Conservation (phyloP, 2,888 invertebrate species). For the Schrankia costaestrigalis region DNA sequence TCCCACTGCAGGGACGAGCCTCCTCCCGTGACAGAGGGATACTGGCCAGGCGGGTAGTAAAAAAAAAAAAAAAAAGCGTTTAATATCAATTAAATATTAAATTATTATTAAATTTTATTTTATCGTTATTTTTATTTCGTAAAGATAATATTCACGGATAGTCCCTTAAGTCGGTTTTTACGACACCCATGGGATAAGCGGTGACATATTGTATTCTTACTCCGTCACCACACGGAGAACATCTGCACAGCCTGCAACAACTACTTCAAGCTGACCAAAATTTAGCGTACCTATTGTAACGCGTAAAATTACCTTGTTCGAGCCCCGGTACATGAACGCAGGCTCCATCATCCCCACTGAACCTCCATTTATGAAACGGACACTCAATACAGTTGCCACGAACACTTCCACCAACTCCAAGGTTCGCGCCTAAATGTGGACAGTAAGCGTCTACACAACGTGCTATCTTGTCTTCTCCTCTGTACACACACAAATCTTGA, state of each 20-base stretch:
- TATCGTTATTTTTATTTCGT: too few species aligned
- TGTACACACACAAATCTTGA: conserved; percentile 85
- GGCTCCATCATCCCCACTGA: conserved; percentile 87
- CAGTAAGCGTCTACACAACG: conserved; percentile 92
- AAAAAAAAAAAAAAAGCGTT: too few species aligned
- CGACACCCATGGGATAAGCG: too few species aligned
- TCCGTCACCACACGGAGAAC: too few species aligned
- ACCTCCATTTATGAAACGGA: conserved; percentile 94
- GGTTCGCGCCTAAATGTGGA: conserved; percentile 93
- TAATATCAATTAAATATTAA: too few species aligned
- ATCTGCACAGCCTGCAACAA: background rate
- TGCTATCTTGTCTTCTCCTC: conserved; percentile 82
- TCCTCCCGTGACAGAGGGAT: too few species aligned
- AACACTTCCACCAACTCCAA: conserved; percentile 89
- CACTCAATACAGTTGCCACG: conserved; percentile 90
- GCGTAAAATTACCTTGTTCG: conserved; percentile 52
- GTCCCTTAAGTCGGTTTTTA: too few species aligned
- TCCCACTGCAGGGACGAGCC: too few species aligned
- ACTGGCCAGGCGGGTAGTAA: too few species aligned
- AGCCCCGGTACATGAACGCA: conserved; percentile 86
- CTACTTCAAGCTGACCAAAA: background rate
- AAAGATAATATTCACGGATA: too few species aligned
- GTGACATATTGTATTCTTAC: too few species aligned
- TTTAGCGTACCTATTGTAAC: background rate
- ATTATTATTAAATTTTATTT: too few species aligned